Percentiles rank a stretch among this genome's conserved stretches.
Conservation (phyloP, 2,888 invertebrate genomes). For the Dusona sp. region DNA sequence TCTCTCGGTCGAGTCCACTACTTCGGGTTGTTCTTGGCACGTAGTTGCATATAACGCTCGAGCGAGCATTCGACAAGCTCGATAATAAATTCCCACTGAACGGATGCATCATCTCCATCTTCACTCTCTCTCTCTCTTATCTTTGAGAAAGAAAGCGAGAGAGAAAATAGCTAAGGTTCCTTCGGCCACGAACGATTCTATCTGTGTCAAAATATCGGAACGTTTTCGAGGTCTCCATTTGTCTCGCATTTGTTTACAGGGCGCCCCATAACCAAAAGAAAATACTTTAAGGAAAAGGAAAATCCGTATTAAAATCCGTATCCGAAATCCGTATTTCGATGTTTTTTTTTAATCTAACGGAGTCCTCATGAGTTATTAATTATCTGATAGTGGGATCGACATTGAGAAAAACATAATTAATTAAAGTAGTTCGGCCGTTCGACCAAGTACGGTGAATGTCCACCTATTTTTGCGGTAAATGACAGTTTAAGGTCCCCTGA, state of each 20-base stretch:
- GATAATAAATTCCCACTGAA: slow-evolving; percentile 57
- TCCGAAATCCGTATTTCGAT: background rate
- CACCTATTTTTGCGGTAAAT: no score
- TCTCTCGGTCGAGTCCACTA: slow-evolving; percentile 3
- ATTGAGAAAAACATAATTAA: no score
- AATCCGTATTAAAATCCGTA: background rate
- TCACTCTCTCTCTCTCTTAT: background rate
- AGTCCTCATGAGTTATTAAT: no score
- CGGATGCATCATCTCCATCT: slow-evolving; percentile 38
- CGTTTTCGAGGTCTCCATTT: slow-evolving; percentile 55
- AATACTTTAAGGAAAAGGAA: background rate
- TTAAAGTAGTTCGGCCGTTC: no score
- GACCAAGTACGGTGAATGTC: no score
- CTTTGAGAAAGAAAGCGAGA: slow-evolving; percentile 1
- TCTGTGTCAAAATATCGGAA: slow-evolving; percentile 56
- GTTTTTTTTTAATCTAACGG: no score
- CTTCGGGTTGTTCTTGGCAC: slow-evolving; percentile 27
- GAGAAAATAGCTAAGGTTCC: slow-evolving; percentile 7
- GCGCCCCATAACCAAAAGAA: background rate
- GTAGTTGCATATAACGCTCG: slow-evolving; percentile 7
- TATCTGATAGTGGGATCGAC: no score
- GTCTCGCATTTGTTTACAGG: slow-evolving; percentile 22
- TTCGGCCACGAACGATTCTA: slow-evolving; percentile 28
- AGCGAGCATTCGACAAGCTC: slow-evolving; percentile 26
- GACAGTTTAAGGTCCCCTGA: no score